phyloP scores from a whole-genome alignment of 2,888 invertebrate species.

The Sepiola atlantica region DNA sequence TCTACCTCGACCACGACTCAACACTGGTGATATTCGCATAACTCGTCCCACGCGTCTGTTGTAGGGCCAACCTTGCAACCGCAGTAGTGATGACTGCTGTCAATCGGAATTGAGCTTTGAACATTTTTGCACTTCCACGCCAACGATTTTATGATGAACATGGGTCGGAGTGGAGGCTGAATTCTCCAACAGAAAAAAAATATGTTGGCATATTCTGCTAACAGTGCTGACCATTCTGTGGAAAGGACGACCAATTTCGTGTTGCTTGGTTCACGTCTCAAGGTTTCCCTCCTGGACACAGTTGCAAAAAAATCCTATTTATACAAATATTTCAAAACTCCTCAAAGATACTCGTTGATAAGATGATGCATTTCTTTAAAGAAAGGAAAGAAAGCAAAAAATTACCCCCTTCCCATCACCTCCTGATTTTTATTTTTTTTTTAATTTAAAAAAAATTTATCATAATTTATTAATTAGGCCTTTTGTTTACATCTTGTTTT shows the following conservation, averaged over 20 bases:
- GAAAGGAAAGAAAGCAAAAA: constrained; percentile 2
- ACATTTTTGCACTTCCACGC: constrained; percentile 37
- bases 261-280: constrained; percentile 32
- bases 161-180: background rate
- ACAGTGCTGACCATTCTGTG: constrained; percentile 32
- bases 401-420: background rate
- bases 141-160: constrained; percentile 45
- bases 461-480: background rate
- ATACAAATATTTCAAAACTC: background rate
- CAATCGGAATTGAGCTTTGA: constrained; percentile 14
- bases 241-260: background rate
- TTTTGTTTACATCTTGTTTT: background rate
- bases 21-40: constrained; percentile 64
- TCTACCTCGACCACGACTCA: constrained; percentile 79
- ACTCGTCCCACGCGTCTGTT: constrained; percentile 4
- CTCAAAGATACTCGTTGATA: constrained; percentile 20
- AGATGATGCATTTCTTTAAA: constrained; percentile 12
- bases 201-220: background rate
- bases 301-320: background rate
- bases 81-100: constrained; percentile 34
- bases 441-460: background rate
- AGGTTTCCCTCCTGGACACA: constrained; percentile 32
- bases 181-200: background rate
- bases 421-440: background rate
- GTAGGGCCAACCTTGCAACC: background rate